Base-by-base conservation (phyloP, 2,113 vertebrate genomes). In the Gasterosteus nipponicus region DNA sequence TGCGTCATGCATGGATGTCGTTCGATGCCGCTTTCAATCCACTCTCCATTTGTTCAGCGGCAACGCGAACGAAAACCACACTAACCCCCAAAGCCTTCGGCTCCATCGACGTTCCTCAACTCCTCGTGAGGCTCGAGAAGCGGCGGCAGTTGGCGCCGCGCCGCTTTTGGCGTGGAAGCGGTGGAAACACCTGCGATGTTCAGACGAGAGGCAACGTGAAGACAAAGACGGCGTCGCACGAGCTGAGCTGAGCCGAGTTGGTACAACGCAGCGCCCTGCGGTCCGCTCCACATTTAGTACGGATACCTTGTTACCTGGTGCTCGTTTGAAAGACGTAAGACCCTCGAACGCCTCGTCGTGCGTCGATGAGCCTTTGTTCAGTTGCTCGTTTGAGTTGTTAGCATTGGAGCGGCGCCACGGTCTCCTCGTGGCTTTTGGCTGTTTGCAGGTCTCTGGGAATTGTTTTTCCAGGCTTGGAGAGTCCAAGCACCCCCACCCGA, bases 391-490 rank as follows among this genome's bases (percentile, higher is more conserved):
- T 83, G 76, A 83, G 74, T 75, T 80, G 79, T 88, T 83, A 38
- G 67, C 71, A 26, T 46, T 89, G 87, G 89, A 82, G 65, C 0
- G 1, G 9, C 10, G 83, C 87, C 90, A 87, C 39, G 9, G 39
- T 81, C 78, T 86, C 71, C 60, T 49, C 75, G 69, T 77, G 90
- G 57, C 79, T 83, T 79, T 88, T 89, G 91, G 89, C 89, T 80
- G 61, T 84, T 84, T 77, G 64, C 69, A 51, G 65, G 59, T 84
- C 57, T 78, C 73, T 63, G 78, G 64, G 67, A 85, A 87, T 76
- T 77, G 68, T 85, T 91, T 89, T 91, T 90, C 85, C 88, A 91
- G 81, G 89, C 88, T 65, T 77, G 69, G 75, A 82, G 72, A 71
- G 60, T 29, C 5, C 41, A 3, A 61, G 26, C 5, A 31, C 7